Base-by-base conservation (phyloP, 2,888 invertebrate genomes). In the Tenthredo livida region DNA sequence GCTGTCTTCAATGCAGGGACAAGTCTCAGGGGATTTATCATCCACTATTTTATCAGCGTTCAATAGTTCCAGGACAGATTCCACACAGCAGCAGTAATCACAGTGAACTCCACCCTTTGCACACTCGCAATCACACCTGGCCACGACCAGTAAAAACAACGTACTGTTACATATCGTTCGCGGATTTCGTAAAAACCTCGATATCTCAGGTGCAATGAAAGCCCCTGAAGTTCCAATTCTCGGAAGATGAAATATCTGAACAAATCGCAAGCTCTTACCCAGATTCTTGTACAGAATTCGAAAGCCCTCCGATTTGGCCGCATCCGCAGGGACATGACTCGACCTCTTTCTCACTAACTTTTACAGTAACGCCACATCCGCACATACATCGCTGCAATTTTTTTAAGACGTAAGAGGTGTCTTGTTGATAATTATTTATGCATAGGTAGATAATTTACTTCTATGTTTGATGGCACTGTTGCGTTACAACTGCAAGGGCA, bases 281-380 rank as follows among this genome's bases (percentile, higher is more conserved):
- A 10, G 21, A 37, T 61, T 61, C 78, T 61, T n/a, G 61, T 12
- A n/a, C 4, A 2, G 78, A 7, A 7, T 80, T 25, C 21, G 47
- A 82, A 75, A 12, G 43, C 15, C 40, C 50, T 17, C 47, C 75
- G 50, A 58, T 78, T 2, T 82, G 43, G 33, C 65, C 82, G 70
- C 86, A 88, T 17, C 87, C 87, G 78, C 88, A 88, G 9, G 87
- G 85, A 67, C 88, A 88, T 84, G 85, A 54, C 21, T 85, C 84
- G 12, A 58, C 86, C 1, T 73, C 86, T 73, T 78, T 75, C 2
- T 58, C 58, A 25, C 21, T 21, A 80, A 12, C n/a, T 29, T 80
- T 21, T 12, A 54, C 50, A 33, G 77, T 47, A 78, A 85, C 84
- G 10, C 88, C 89, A 70, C 89, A 89, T 10, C 87, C 87, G 50